Base-by-base conservation (phyloP, 2,113 vertebrate genomes). In the Stercorarius parasiticus region DNA sequence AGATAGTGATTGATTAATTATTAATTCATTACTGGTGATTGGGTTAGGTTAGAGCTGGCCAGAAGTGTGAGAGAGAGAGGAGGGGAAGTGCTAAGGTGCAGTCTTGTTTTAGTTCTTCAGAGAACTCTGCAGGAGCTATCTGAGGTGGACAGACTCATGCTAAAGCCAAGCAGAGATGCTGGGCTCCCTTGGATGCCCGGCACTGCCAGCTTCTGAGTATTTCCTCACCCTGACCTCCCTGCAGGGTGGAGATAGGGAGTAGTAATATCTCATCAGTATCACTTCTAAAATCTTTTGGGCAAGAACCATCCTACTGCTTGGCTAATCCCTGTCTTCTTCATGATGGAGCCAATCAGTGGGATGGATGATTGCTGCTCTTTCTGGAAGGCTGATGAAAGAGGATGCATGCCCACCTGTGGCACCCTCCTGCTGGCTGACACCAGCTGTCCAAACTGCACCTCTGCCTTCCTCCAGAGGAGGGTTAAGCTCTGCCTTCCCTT, bases 1-100 rank as follows among this genome's bases (percentile, higher is more conserved):
- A 90, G 89, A 87, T 95, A 67, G 73, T 96, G 94, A 95, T 80
- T 97, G 96, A 97, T 96, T 97, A 95, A 96, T 93, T 96, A 93
- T 93, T 96, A 96, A 93, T 95, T 96, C 96, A 91, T 93, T 91
- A 92, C 58, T 78, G 22, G 67, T 94, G 80, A 91, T 88, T 89
- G 64, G 56, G 29, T 79, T 82, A 42, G 72, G 58, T 5, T 87
- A 78, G 50, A 93, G 58, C 66, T 81, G 66, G 66, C 74, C 49
- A 62, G 89, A 55, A 91, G 45, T 45, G 36, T 29, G 62, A 32
- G 92, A 47, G 42, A 32, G n/a, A 22, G 21, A 52, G n/a, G 38
- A 38, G 14, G 30, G 8, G 23, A 80, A 83, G 79, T 93, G 55
- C 50, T 72, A 88, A 93, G 29, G 30, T 23, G 38, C 15, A 29